Evolutionary conservation across 1,140 invertebrate species (phyloP), one percentile per base, ranked within the genome.

Genomic region (Drosophila quadrilineata): DNA sequence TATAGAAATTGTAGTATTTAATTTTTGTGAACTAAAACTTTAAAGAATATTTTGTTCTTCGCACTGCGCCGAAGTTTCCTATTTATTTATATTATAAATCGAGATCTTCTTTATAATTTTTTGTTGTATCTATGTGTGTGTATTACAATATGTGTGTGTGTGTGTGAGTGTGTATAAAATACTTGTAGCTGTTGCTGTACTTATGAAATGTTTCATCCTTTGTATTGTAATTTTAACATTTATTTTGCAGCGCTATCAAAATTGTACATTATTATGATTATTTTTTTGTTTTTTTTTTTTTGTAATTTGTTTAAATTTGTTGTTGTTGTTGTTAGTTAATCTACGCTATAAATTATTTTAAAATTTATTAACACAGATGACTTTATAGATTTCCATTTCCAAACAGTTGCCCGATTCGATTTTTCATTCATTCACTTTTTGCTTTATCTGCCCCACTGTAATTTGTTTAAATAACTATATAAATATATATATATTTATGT

Each of bases 331-430:
- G 6, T 79, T 70, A 60, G 53, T 82, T 66, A 84, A 56, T 64
- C 80, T 85, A 85, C 68, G 64, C 75, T 86, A 82, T 73, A 82
- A 84, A 82, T 74, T 82, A 86, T 80, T 72, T 85, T 86, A 75
- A 86, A 86, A 85, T 87, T 85, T 88, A 88, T 85, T 88, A 88
- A 88, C 87, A 88, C 87, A 88, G 87, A 88, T 88, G 87, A 88
- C 87, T 88, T 88, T 88, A 84, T 88, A 77, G 46, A 67, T 67
- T 82, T 79, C n/a, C n/a, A n/a, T 59, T 75, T 79, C 75, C 80
- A 70, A 85, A 85, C 66, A 65, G 68, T 76, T 72, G 63, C 71
- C 48, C 59, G 62, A 68, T 74, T 74, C 60, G 16, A 17, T 45
- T 65, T 33, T 50, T 54, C 19, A 31, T 36, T 67, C 29, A n/a